phyloP scores from a whole-genome alignment of 2,797 vertebrate species.

The Saxicola maurus region DNA sequence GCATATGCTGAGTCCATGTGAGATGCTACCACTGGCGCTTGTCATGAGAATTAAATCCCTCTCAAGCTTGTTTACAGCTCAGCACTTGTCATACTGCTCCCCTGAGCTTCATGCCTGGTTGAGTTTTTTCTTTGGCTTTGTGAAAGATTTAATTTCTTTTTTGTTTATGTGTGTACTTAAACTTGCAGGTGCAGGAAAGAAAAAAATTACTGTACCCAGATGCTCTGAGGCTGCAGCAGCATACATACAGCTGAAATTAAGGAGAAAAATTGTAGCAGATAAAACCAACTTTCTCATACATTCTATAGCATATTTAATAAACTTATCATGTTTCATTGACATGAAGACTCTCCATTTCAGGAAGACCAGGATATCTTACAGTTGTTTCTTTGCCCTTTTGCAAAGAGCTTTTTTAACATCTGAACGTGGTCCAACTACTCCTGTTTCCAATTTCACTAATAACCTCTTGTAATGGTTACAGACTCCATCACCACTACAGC shows the following conservation, averaged over 20 bases:
- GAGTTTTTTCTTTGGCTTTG: constrained; percentile 56
- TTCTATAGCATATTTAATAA: constrained; percentile 59
- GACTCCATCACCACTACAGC: background rate
- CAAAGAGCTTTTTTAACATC: constrained; percentile 2
- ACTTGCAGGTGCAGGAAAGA: constrained; percentile 76
- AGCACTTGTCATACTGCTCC: constrained; percentile 77
- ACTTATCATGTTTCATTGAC: constrained; percentile 30
- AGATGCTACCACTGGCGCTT: constrained; percentile 75
- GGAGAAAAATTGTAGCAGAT: constrained; percentile 51
- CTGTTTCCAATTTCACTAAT: background rate
- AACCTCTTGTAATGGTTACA: background rate
- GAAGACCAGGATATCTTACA: constrained; percentile 21
- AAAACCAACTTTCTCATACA: constrained; percentile 20
- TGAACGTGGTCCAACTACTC: background rate
- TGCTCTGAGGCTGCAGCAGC: constrained; percentile 66
- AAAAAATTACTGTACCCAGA: constrained; percentile 71
- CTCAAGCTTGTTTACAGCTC: constrained; percentile 81
- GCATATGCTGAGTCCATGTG: constrained; percentile 74
- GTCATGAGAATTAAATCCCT: constrained; percentile 82
- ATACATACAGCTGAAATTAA: constrained; percentile 70
- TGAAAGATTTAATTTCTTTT: constrained; percentile 75
- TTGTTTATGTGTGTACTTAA: constrained; percentile 74
- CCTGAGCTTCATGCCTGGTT: constrained; percentile 74
- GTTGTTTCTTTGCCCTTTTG: constrained; percentile 12
- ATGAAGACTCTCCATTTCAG: background rate